Conservation (phyloP, 2,113 vertebrate species). For the Eubucco bourcierii region DNA sequence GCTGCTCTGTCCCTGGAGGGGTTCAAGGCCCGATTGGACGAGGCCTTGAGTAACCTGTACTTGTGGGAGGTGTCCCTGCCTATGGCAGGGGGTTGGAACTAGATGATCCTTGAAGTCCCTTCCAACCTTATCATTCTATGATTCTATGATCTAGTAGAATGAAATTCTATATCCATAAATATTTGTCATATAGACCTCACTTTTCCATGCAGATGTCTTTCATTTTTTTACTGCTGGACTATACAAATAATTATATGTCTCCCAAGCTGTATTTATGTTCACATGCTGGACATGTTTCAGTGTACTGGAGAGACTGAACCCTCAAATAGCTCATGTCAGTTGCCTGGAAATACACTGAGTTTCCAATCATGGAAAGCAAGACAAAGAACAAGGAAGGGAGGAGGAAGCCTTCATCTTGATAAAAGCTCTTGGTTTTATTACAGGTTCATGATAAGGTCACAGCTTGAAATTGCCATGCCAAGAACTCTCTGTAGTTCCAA, state of each 20-base stretch:
- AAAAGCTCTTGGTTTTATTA: not conserved
- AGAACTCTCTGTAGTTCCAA: not conserved
- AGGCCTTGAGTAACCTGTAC: no score
- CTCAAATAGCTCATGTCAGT: accelerated
- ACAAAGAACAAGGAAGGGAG: not conserved
- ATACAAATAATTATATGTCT: not conserved
- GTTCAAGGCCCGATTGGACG: no score
- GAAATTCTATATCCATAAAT: not conserved
- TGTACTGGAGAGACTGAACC: not conserved
- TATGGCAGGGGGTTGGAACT: no score
- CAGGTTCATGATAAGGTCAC: not conserved
- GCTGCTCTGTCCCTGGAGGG: no score
- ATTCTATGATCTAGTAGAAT: not conserved
- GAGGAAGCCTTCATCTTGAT: not conserved
- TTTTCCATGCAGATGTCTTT: not conserved
- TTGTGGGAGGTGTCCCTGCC: no score
- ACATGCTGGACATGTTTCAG: not conserved
- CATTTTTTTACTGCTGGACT: not conserved
- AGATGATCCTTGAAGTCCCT: no score
- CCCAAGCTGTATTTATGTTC: not conserved
- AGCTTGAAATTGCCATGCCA: not conserved
- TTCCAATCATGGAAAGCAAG: not conserved
- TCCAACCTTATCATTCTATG: no score
- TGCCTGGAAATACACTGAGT: not conserved
- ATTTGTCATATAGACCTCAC: not conserved